phyloP scores from a whole-genome alignment of 2,888 invertebrate species.

The Tachina lurida region DNA sequence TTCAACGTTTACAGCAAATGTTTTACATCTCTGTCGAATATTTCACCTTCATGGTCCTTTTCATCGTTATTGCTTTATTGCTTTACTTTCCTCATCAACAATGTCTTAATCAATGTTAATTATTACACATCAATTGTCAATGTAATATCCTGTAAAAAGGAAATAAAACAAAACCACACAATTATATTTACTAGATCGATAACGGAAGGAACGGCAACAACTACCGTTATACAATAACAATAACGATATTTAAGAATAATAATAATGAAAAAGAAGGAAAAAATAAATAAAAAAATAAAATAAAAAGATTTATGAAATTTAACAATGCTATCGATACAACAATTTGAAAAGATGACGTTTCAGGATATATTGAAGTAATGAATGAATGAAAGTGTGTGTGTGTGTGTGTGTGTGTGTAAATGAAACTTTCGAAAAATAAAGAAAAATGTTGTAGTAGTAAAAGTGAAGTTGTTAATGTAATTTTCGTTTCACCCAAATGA shows the following conservation, averaged over 20 bases:
- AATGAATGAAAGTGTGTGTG: not conserved
- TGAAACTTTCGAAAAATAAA: conserved; percentile 25
- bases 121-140: conserved; percentile 68
- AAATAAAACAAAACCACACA: conserved; percentile 64
- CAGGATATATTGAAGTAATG: not conserved
- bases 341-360: conserved; percentile 50
- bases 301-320: conserved; percentile 60
- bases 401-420: not conserved
- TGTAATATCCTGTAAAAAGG: conserved; percentile 64
- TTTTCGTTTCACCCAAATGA: conserved; percentile 54
- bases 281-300: not conserved
- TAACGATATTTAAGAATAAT: conserved; percentile 22
- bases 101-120: conserved; percentile 66
- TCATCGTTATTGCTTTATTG: too few relatives aligned
- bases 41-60: not conserved
- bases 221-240: conserved; percentile 12
- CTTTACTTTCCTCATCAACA: conserved; percentile 2
- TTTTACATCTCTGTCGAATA: not conserved
- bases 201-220: conserved; percentile 46
- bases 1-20: not conserved
- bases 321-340: conserved; percentile 54
- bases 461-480: conserved; percentile 38
- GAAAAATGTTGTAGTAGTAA: conserved; percentile 14
- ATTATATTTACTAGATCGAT: conserved; percentile 59
- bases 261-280: not conserved